Evolutionary conservation across 2,113 vertebrate genomes (phyloP).

Genomic region (Perca schrenkii): DNA sequence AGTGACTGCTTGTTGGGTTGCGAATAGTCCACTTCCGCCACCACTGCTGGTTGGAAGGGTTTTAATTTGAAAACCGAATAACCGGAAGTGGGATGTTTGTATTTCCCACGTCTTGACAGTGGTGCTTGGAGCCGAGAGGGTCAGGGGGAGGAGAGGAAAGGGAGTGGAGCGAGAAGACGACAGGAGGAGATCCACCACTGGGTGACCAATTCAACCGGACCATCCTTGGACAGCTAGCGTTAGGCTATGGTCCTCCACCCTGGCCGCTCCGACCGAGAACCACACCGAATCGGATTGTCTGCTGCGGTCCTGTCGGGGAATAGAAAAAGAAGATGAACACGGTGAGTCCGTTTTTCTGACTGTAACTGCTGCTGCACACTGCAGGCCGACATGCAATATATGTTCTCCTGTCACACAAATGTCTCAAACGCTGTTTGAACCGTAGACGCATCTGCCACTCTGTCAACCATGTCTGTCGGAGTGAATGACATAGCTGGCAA

Average conservation of each 20-base stretch:
- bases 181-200: constrained; percentile 76
- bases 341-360: constrained; percentile 77
- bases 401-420: constrained; percentile 51
- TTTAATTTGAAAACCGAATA: constrained; percentile 51
- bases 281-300: constrained; percentile 46
- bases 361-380: constrained; percentile 55
- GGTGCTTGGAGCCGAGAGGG: constrained; percentile 77
- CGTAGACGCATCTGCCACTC: constrained; percentile 39
- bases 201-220: constrained; percentile 65
- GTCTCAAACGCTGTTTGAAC: constrained; percentile 36
- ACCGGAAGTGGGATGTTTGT: constrained; percentile 32
- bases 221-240: constrained; percentile 58
- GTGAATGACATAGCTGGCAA: constrained; percentile 67
- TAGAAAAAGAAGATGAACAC: constrained; percentile 72
- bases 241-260: constrained; percentile 62
- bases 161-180: constrained; percentile 79
- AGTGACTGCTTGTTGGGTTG: no score
- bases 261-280: constrained; percentile 37
- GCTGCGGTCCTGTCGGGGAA: constrained; percentile 63
- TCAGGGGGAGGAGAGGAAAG: constrained; percentile 83
- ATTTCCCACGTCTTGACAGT: constrained; percentile 27
- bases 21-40: not conserved
- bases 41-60: not conserved
- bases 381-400: constrained; percentile 63
- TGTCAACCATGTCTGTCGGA: constrained; percentile 41